A percentile compares a stretch with the other conserved stretches of the same genome.
phyloP scores from a whole-genome alignment of 2,797 vertebrate species.

The Propithecus deckenii region DNA sequence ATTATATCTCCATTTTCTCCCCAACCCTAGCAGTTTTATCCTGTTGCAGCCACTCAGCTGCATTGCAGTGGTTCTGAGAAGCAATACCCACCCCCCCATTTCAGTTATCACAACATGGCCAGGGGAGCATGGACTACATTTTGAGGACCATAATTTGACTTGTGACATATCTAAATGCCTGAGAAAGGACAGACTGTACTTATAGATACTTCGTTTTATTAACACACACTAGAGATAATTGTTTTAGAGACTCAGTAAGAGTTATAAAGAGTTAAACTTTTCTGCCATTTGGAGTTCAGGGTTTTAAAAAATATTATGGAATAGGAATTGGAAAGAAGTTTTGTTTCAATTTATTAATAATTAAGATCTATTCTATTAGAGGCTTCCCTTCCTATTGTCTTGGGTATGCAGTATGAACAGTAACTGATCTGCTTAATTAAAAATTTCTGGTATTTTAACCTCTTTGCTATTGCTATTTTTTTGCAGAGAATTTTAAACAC shows the following conservation, averaged over 20 bases:
- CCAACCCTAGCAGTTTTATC: not conserved
- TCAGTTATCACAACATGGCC: not conserved
- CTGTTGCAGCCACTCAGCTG: not conserved
- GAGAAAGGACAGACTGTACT: not conserved
- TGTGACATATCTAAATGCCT: not conserved
- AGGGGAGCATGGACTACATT: not conserved
- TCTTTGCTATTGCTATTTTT: not conserved
- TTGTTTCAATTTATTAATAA: constrained; percentile 17
- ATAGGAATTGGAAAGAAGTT: not conserved
- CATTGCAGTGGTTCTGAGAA: not conserved
- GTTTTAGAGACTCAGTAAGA: constrained; percentile 4
- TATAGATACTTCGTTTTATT: not conserved
- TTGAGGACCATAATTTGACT: constrained; percentile 5
- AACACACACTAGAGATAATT: not conserved
- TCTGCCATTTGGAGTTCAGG: not conserved
- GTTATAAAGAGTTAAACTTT: not conserved
- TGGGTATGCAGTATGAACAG: not conserved
- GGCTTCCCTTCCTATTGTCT: not conserved
- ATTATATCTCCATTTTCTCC: not conserved
- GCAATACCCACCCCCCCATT: not conserved
- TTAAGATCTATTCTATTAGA: constrained; percentile 18
- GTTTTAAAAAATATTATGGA: constrained; percentile 1
- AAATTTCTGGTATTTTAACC: not conserved
- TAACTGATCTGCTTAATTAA: not conserved
- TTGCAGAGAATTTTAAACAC: constrained; percentile 32